Base-by-base conservation (phyloP, 2,797 vertebrate species). In the Zonotrichia albicollis region DNA sequence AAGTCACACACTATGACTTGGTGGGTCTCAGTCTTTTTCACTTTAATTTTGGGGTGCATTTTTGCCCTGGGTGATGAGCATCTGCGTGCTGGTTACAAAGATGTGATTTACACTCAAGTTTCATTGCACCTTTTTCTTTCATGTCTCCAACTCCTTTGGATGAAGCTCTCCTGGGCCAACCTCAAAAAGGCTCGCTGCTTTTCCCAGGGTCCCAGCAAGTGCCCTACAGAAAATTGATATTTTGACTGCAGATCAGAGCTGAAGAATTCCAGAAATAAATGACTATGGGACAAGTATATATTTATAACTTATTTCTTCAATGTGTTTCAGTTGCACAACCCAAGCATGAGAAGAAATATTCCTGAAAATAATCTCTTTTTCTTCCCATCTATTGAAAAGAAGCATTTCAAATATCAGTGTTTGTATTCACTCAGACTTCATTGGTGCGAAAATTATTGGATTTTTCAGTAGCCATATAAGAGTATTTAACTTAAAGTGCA, bases 191-290 rank as follows among this genome's bases (percentile, higher is more conserved):
- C 10, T 83, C 67, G 27, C 13, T 36, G 26, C 34, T 61, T 65
- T 61, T 66, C 54, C 27, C 57, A 58, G 40, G 55, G 3, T 13
- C 30, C 11, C 54, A 72, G 26, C 46, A 79, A 79, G 14, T 21
- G 23, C 38, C 70, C 20, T 18, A 48, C 38, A 46, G 18, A 32
- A 29, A 70, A n/a, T 4, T 43, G 64, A 15, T 55, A 57, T 18
- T 84, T 46, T 38, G 23, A 66, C 16, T 5, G 0, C 29, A n/a
- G 25, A 42, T 51, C 36, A 86, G 17, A 84, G 64, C 13, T 34
- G 45, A 86, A 84, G 40, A 84, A 82, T 64, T 76, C 53, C 43
- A 86, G 73, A 91, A 86, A 90, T 76, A 93, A 84, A 71, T 9
- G 5, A 29, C 43, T 81, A 38, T 17, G 51, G 34, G 40, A 81